phyloP scores from a whole-genome alignment of 2,113 vertebrate species.

The human region GRCh38 chr5:74390001-74390500 shows the following conservation, averaged over 20 bases:
- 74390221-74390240: neutral
- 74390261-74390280: conserved; percentile 62
- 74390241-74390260: conserved; percentile 42
- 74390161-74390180: neutral
- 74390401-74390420: conserved; percentile 47
- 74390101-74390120: neutral
- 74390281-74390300: conserved; percentile 53
- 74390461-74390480: conserved; percentile 30
- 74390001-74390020: neutral
- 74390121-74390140: neutral
- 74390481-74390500: conserved; percentile 3
- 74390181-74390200: neutral
- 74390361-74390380: conserved; percentile 48
- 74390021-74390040: neutral
- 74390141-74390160: neutral
- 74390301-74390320: conserved; percentile 61
- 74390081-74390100: neutral
- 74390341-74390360: conserved; percentile 38
- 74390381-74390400: neutral
- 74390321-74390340: conserved; percentile 37
- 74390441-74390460: conserved; percentile 44
- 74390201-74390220: neutral
- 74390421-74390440: conserved; percentile 29
- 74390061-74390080: neutral
- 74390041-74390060: neutral